Evolutionary conservation across 2,113 vertebrate genomes (phyloP).

Genomic region (Ailurus styani): DNA sequence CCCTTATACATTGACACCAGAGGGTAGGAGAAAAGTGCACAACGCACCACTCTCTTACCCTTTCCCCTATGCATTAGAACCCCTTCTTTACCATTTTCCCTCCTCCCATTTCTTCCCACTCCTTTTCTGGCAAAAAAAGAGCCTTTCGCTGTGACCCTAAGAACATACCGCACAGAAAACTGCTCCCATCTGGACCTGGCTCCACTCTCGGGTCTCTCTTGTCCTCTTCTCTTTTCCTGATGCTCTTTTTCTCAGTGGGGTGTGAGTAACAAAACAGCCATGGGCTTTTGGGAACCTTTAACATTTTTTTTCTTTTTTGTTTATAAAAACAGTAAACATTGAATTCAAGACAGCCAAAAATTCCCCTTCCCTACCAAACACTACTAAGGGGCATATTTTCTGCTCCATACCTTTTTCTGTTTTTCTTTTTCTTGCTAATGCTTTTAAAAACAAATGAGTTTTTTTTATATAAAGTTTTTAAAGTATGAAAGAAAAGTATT

Average conservation of each 20-base stretch:
- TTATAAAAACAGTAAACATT: conserved; percentile 84
- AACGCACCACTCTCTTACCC: not conserved
- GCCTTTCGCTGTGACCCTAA: not conserved
- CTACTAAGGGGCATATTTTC: conserved; percentile 69
- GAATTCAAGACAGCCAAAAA: conserved; percentile 85
- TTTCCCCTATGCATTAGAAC: not conserved
- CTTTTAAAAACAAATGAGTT: conserved; percentile 86
- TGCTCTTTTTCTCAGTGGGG: conserved; percentile 67
- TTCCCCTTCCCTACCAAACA: conserved; percentile 63
- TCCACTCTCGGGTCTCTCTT: conserved; percentile 47
- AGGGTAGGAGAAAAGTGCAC: conserved; percentile 58
- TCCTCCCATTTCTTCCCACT: not conserved
- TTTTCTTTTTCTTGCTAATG: conserved; percentile 83
- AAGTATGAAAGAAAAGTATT: conserved; percentile 71
- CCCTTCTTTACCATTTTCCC: not conserved
- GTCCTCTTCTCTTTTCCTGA: conserved; percentile 10
- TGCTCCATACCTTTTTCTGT: conserved; percentile 62
- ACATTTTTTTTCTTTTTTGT: conserved; percentile 44
- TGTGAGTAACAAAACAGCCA: conserved; percentile 65
- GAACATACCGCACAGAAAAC: conserved; percentile 24
- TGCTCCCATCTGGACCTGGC: not conserved
- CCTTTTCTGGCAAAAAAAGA: conserved; percentile 49
- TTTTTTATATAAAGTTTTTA: conserved; percentile 90
- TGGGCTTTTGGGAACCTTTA: conserved; percentile 75
- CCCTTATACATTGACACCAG: conserved; percentile 48